These are phyloP conservation scores for Elephantulus edwardii DNA, from an alignment of 2,113 vertebrate genomes.

Conservation along the genomic window DNA sequence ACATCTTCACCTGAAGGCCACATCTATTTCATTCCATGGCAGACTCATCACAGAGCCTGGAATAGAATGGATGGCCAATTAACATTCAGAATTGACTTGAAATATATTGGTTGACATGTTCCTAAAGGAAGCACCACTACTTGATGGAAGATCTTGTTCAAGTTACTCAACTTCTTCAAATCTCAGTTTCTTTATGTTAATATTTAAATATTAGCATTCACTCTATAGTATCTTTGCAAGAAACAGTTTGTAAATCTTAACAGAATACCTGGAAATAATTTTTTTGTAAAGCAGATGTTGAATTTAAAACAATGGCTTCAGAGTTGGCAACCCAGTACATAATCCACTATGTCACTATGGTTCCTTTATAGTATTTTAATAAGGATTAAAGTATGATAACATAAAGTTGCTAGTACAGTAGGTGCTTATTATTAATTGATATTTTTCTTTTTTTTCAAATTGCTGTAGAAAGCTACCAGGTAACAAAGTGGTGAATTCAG, in stretches of 20 bases:
- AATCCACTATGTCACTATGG: too few species aligned
- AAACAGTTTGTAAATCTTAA: too few species aligned
- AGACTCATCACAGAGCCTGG: not conserved
- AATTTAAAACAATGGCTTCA: too few species aligned
- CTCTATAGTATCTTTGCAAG: not conserved
- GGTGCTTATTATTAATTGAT: not conserved
- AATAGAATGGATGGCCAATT: not conserved
- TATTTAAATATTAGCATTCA: not conserved
- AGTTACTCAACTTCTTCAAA: not conserved
- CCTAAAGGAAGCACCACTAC: not conserved
- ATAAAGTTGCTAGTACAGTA: not conserved
- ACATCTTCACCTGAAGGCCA: too few species aligned
- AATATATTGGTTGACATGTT: not conserved
- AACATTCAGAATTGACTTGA: not conserved
- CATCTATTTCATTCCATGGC: rapidly evolving
- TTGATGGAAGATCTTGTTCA: not conserved
- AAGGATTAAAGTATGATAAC: not conserved
- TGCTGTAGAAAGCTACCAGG: not conserved
- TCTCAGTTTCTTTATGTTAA: not conserved
- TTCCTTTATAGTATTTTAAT: not conserved
- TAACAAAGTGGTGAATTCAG: not conserved
- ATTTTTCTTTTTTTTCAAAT: not conserved
- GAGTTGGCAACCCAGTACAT: too few species aligned
- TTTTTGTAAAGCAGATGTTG: too few species aligned
- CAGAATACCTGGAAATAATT: too few species aligned